Evolutionary conservation across 2,113 vertebrate species (phyloP).

Genomic region (zebrafish (Danio rerio)): GRCz12tu NC_133191.1:13839501-13840000

Average conservation of each 20-base stretch:
- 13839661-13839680: no score
- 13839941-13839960: neutral
- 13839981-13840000: conserved; percentile 1
- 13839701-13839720: neutral
- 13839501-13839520: no score
- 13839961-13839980: neutral
- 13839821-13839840: conserved; percentile 31
- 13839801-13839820: conserved; percentile 30
- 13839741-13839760: conserved; percentile 40
- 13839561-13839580: no score
- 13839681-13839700: no score
- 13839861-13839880: conserved; percentile 19
- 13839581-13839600: no score
- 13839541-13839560: no score
- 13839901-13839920: neutral
- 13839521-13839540: no score
- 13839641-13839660: no score
- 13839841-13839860: conserved; percentile 12
- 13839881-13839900: conserved; percentile 7
- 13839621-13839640: no score
- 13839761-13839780: conserved; percentile 32
- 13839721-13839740: conserved; percentile 18
- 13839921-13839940: conserved; percentile 14
- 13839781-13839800: conserved; percentile 31
- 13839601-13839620: no score